Evolutionary conservation across 2,888 invertebrate species (phyloP), one percentile per base, ranked within the genome.

Genomic region (Mongoloraphidia duomilia): DNA sequence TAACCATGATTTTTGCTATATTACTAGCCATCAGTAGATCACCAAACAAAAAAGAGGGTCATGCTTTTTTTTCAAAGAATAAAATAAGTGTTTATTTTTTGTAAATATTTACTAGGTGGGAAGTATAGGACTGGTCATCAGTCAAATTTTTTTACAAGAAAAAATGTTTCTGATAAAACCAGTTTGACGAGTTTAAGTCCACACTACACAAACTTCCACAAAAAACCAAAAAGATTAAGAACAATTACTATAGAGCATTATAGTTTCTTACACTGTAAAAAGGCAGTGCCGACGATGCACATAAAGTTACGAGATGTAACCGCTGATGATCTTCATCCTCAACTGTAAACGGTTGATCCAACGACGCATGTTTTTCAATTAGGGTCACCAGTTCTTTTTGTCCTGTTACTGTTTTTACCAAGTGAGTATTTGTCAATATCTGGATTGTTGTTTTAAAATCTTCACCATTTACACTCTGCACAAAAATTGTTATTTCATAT

Each of bases 401-500:
- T 5, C 94, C 94, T 43, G 76, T 75, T 11, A 88, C 76, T 8
- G 90, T 86, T 56, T 83, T 83, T 44, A 89, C 85, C 43, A 88
- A 73, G 64, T 84, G 82, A 9, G 94, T 84, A 68, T 82, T 79
- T 34, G 83, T 80, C 57, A 96, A 71, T 56, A 93, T 77, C 43
- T 83, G 83, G 84, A 96, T 89, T 51, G 95, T 80, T 53, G 82
- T 77, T 58, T 89, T 82, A 70, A 95, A 94, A 69, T 96, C 95
- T 57, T 90, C 89, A 35, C 90, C 89, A 11, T 85, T 88, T 34
- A 91, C 86, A 73, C 91, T 90, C 82, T 89, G 61, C n/a, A 62
- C 57, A 42, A 36, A 44, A 26, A 26, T 26, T n/a, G n/a, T n/a
- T 26, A 26, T 26, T 26, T 26, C 26, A 6, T 3, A 26, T 26